A percentile compares a stretch with the other conserved stretches of the same genome.
These are phyloP conservation scores for Osmerus mordax DNA, from an alignment of 2,113 vertebrate species.

Conservation along the genomic window DNA sequence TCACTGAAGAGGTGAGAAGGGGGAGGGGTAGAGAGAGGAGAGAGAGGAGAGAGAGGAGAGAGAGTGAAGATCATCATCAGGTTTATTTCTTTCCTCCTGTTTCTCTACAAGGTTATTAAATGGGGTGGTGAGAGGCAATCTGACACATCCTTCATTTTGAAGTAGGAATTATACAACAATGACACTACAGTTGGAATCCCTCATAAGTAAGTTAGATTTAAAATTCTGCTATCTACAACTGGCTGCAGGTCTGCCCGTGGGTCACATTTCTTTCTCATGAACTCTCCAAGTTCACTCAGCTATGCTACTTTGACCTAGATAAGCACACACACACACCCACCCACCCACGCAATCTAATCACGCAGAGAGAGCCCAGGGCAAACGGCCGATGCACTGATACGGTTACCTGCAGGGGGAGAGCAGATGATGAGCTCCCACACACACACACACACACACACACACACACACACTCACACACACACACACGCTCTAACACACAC, in stretches of 20 bases:
- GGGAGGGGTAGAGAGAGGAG: neutral
- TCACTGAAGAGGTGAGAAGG: constrained; percentile 12
- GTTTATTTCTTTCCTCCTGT: neutral
- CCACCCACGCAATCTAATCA: constrained; percentile 38
- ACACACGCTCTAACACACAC: neutral
- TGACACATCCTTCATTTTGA: too few relatives aligned
- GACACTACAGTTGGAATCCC: too few relatives aligned
- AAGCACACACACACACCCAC: constrained; percentile 10
- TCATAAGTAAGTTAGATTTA: too few relatives aligned
- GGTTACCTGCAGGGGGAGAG: constrained; percentile 29
- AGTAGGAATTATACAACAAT: too few relatives aligned
- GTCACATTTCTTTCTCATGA: too few relatives aligned
- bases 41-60: neutral
- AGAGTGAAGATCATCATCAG: neutral
- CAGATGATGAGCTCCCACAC: constrained; percentile 16
- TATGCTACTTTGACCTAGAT: neutral
- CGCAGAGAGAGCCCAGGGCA: constrained; percentile 14
- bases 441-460: neutral
- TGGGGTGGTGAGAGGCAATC: too few relatives aligned
- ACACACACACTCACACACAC: neutral
- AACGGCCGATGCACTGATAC: constrained; percentile 25
- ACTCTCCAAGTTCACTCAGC: too few relatives aligned
- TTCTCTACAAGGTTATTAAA: neutral
- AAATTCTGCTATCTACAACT: too few relatives aligned
- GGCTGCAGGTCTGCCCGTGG: too few relatives aligned